Conservation (phyloP, 2,113 vertebrate genomes). For the Loxodonta africana region DNA sequence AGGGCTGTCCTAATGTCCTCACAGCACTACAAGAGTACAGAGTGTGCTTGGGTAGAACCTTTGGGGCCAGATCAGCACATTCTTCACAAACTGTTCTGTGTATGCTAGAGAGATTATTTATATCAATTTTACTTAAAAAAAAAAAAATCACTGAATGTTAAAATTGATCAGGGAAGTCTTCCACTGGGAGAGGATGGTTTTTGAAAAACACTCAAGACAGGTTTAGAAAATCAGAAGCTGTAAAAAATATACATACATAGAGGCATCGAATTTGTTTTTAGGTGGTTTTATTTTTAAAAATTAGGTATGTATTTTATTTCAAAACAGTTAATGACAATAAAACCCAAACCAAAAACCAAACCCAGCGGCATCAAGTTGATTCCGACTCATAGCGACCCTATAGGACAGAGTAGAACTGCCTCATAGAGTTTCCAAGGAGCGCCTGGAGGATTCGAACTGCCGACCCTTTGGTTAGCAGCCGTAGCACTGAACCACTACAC, state of each 20-base stretch:
- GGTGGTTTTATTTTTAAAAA: constrained; percentile 55
- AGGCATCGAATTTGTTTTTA: neutral
- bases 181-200: constrained; percentile 69
- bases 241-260: neutral
- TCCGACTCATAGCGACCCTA: no score
- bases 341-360: no score
- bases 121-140: constrained; percentile 71
- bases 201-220: constrained; percentile 62
- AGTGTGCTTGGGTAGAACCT: neutral
- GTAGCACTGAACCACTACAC: no score
- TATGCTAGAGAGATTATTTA: constrained; percentile 80
- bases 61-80: constrained; percentile 63
- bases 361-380: no score
- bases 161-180: constrained; percentile 76
- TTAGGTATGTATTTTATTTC: constrained; percentile 38
- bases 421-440: no score
- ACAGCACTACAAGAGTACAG: neutral
- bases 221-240: constrained; percentile 65
- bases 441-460: no score
- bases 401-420: no score
- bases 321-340: constrained; percentile 25
- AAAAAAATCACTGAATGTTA: constrained; percentile 77
- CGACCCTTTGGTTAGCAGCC: no score
- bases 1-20: neutral
- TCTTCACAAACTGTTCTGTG: constrained; percentile 67